Evolutionary conservation across 2,113 vertebrate species (phyloP).

Genomic region (Pomatorhinus ruficollis): DNA sequence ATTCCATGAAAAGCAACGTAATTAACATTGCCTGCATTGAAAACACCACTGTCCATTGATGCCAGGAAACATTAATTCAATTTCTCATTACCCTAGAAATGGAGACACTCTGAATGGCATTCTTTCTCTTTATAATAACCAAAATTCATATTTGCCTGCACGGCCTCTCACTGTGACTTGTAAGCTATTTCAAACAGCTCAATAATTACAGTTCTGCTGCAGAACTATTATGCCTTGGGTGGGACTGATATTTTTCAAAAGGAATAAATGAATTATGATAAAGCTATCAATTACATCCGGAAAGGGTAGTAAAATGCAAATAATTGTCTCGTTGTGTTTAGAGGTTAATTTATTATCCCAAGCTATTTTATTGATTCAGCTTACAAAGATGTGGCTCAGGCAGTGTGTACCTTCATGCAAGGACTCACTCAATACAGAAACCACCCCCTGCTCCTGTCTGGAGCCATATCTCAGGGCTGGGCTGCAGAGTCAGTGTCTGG

Average conservation of each 20-base stretch:
- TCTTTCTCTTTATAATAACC: not conserved
- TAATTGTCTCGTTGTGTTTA: not conserved
- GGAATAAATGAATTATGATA: not conserved
- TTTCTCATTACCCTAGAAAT: not conserved
- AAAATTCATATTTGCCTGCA: not conserved
- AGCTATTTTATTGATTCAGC: not conserved
- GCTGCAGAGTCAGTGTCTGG: not conserved
- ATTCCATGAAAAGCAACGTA: not conserved
- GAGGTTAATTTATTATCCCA: not conserved
- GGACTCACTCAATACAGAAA: not conserved
- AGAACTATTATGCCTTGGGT: not conserved
- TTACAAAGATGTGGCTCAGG: not conserved
- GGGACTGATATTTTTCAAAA: not conserved
- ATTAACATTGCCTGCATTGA: not conserved
- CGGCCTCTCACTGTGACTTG: not conserved
- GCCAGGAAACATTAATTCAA: not conserved
- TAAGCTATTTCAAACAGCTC: not conserved
- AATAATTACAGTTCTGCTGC: not conserved
- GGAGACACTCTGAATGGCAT: not conserved
- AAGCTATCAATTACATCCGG: not conserved
- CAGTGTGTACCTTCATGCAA: not conserved
- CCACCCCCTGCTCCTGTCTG: not conserved
- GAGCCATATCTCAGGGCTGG: not conserved
- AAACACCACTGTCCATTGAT: not conserved
- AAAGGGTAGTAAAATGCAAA: not conserved